phyloP scores from a whole-genome alignment of 1,140 invertebrate species.

The Papilio machaon region DNA sequence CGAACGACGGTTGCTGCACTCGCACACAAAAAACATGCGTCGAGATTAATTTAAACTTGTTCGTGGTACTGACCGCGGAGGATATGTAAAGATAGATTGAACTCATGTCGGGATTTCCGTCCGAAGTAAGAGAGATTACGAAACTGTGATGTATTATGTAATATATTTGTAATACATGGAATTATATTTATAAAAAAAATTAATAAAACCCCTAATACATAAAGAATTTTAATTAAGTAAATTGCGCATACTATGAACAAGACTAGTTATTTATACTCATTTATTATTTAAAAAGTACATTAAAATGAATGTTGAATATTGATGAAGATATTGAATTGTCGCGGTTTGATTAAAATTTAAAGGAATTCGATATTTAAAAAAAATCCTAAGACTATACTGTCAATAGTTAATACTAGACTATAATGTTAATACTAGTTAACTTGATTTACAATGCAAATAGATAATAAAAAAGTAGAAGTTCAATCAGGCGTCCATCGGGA shows the following conservation, averaged over 20 bases:
- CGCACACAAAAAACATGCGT: conserved; percentile 29
- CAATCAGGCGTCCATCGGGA: background rate
- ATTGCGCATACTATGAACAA: too few relatives aligned
- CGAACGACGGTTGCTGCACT: conserved; percentile 24
- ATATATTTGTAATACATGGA: background rate
- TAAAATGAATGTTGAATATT: background rate
- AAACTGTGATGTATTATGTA: background rate
- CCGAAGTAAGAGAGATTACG: background rate
- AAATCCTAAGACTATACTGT: background rate
- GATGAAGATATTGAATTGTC: background rate
- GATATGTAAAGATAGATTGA: conserved; percentile 17
- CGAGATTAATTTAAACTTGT: conserved; percentile 35
- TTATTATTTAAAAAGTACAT: background rate
- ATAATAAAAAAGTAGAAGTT: conserved; percentile 10
- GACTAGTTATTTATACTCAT: too few relatives aligned
- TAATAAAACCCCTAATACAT: background rate
- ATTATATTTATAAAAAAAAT: background rate
- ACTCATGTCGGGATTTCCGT: background rate
- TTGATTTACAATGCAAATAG: conserved; percentile 8
- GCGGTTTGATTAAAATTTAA: background rate
- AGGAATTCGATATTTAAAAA: background rate
- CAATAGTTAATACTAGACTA: too few relatives aligned
- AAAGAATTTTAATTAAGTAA: background rate
- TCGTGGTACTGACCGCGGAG: conserved; percentile 34
- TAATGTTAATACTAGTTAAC: background rate